A percentile compares a stretch with the other conserved stretches of the same genome.
Conservation (phyloP, 2,888 invertebrate genomes). For the Leucoptera coffeella region DNA sequence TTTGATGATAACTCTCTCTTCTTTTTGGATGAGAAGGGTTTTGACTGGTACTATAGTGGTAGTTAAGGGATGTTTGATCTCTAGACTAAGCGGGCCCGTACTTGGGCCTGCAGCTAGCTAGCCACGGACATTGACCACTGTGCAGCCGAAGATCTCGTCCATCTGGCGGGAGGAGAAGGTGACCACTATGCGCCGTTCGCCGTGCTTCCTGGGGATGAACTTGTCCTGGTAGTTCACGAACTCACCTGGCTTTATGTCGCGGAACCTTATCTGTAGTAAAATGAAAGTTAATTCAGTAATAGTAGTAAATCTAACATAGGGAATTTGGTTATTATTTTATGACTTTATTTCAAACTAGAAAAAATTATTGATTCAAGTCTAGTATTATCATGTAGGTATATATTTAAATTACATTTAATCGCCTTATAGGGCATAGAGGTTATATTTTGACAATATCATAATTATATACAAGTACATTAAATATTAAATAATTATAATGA, state of each 20-base stretch:
- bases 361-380: no score
- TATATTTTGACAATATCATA: no score
- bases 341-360: no score
- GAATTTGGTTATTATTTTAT: no score
- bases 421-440: no score
- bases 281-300: slow-evolving; percentile 26
- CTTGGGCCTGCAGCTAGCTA: slow-evolving; percentile 40
- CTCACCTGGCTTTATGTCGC: slow-evolving; percentile 59
- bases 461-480: no score
- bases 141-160: slow-evolving; percentile 57
- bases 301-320: no score
- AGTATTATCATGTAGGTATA: no score
- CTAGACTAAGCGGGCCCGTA: slow-evolving; percentile 23
- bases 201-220: slow-evolving; percentile 52
- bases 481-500: slow-evolving; percentile 1
- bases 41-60: slow-evolving; percentile 29
- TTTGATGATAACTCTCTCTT: slow-evolving; percentile 33
- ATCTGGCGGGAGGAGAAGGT: slow-evolving; percentile 62
- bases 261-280: slow-evolving; percentile 50
- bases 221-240: slow-evolving; percentile 55
- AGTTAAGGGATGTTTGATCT: slow-evolving; percentile 28
- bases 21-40: slow-evolving; percentile 31
- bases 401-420: no score
- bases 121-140: slow-evolving; percentile 46
- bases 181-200: slow-evolving; percentile 58